These are phyloP conservation scores for Haliclystus octoradiatus DNA, from an alignment of 30 jellyfish, hydroid and myxozoan species.

Conservation along the genomic window DNA sequence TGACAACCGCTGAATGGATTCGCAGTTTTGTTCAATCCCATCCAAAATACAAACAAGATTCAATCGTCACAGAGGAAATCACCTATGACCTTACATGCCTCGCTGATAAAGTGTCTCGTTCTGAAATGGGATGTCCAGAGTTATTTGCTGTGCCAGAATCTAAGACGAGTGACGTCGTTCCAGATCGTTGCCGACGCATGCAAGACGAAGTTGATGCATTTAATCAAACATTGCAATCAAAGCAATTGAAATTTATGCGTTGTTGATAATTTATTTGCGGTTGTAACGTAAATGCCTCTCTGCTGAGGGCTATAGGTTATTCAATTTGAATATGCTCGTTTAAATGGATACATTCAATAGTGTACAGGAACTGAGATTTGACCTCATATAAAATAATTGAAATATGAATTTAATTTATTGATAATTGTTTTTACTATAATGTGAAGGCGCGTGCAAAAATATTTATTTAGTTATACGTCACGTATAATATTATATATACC, in stretches of 20 bases:
- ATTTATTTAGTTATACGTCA: too few species aligned
- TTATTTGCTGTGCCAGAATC: constrained; percentile 65
- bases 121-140: constrained; percentile 67
- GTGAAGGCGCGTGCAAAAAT: too few species aligned
- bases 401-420: too few species aligned
- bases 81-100: constrained; percentile 55
- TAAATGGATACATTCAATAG: neutral
- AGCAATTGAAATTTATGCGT: too few species aligned
- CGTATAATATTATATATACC: too few species aligned
- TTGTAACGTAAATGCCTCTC: too few species aligned
- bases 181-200: constrained; percentile 61
- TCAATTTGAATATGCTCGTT: too few species aligned
- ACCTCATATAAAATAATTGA: too few species aligned
- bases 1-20: constrained; percentile 89
- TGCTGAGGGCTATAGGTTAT: too few species aligned
- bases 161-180: constrained; percentile 68
- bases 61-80: constrained; percentile 79
- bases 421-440: too few species aligned
- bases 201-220: constrained; percentile 74
- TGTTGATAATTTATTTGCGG: too few species aligned
- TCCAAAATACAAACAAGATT: constrained; percentile 79
- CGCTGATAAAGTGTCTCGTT: constrained; percentile 38
- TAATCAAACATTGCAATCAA: too few species aligned
- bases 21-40: constrained; percentile 67
- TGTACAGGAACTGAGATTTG: neutral